A percentile compares a stretch with the other conserved stretches of the same genome.
These are phyloP conservation scores for Sardinella longiceps DNA, from an alignment of 2,797 vertebrate genomes.

Conservation along the genomic window DNA sequence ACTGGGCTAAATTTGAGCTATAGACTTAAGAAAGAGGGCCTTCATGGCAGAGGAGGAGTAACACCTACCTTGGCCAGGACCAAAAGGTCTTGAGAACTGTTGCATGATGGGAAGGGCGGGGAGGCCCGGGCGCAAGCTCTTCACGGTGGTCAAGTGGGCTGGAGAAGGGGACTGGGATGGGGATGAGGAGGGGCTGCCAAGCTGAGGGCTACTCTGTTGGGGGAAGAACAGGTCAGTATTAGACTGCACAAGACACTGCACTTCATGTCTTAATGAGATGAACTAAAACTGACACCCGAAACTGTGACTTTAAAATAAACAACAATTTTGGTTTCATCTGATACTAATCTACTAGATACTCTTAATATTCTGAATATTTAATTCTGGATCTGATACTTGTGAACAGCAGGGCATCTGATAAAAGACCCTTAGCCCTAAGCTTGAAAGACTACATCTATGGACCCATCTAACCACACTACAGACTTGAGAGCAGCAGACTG, in stretches of 20 bases:
- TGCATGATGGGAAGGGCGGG: conserved; percentile 86
- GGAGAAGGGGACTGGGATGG: conserved; percentile 89
- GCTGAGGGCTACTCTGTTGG: conserved; percentile 85
- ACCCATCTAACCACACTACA: neutral
- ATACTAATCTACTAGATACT: too few species aligned
- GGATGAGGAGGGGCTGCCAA: conserved; percentile 83
- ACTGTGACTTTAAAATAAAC: too few species aligned
- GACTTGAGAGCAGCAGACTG: neutral
- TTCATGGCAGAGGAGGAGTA: neutral
- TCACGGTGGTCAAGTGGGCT: conserved; percentile 83
- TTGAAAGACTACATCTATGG: neutral
- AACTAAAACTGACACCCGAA: neutral
- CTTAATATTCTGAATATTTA: too few species aligned
- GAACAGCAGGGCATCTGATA: neutral
- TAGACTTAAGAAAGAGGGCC: neutral
- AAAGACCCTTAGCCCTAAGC: neutral
- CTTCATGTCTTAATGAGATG: too few species aligned
- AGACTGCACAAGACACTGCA: neutral
- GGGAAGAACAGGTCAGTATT: conserved; percentile 46
- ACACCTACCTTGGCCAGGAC: conserved; percentile 85
- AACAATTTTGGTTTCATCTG: neutral
- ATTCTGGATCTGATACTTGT: neutral
- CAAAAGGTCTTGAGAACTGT: conserved; percentile 88
- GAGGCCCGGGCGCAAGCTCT: conserved; percentile 84
- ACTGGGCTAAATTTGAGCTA: neutral